phyloP scores from a whole-genome alignment of 2,888 invertebrate species.

The Boloria selene region DNA sequence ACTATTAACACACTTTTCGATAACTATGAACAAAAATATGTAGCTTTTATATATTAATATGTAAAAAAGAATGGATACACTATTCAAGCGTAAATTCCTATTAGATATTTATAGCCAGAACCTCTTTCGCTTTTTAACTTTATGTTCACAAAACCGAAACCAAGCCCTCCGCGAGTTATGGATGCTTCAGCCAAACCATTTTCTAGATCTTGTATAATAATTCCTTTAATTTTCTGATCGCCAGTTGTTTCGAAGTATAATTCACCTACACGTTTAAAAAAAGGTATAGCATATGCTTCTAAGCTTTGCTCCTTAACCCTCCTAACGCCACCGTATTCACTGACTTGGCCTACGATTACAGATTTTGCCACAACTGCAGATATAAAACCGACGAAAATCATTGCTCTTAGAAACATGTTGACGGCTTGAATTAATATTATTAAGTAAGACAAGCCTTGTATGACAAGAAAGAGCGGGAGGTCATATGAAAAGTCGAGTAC shows the following conservation, averaged over 20 bases:
- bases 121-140: slow-evolving; percentile 73
- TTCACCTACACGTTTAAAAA: slow-evolving; percentile 61
- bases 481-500: slow-evolving; percentile 28
- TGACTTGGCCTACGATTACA: slow-evolving; percentile 64
- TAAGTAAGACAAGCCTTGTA: slow-evolving; percentile 5
- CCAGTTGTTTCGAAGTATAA: slow-evolving; percentile 55
- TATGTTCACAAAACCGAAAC: slow-evolving; percentile 65
- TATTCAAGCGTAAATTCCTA: slow-evolving; percentile 69
- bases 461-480: slow-evolving; percentile 26
- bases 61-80: not conserved
- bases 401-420: slow-evolving; percentile 38
- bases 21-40: too few relatives aligned
- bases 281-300: slow-evolving; percentile 52
- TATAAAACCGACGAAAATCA: slow-evolving; percentile 43
- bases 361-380: slow-evolving; percentile 51
- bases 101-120: slow-evolving; percentile 61
- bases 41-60: too few relatives aligned
- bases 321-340: slow-evolving; percentile 55
- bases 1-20: too few relatives aligned
- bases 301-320: slow-evolving; percentile 58
- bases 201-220: slow-evolving; percentile 69
- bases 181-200: slow-evolving; percentile 66
- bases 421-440: slow-evolving; percentile 29
- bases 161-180: slow-evolving; percentile 69
- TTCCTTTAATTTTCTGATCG: slow-evolving; percentile 69